Base-by-base conservation (phyloP, 2,113 vertebrate species). In the Otus sunia region DNA sequence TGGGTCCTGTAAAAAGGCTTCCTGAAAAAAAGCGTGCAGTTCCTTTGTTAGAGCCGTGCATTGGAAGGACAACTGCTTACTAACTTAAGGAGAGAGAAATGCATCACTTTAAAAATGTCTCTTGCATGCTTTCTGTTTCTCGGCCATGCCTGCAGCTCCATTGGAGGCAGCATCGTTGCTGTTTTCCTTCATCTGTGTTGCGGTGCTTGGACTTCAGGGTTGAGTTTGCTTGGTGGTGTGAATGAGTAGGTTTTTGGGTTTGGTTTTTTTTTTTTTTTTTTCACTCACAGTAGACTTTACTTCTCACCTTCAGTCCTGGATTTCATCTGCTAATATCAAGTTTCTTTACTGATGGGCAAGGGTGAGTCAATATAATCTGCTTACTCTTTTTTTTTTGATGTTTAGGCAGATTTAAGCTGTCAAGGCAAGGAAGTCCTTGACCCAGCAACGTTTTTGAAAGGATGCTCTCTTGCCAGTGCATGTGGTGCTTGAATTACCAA, bases 81-180 rank as follows among this genome's bases (percentile, higher is more conserved):
- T 36, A 49, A 75, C 12, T 32, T 36, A 32, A 62, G 47, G 39
- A 39, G 39, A 71, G 34, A 62, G 26, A 45, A 68, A 66, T 26
- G 20, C 16, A n/a, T 56, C 2, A 0, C 53, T 62, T 89, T 13
- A 53, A 50, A 74, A 80, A 16, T 2, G 3, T 64, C 17, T 62
- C 43, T 43, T 58, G 32, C 36, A 45, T 25, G 22, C 22, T 41
- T 37, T 50, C 62, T 49, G 12, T 79, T 67, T 47, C n/a, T 47
- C 2, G 2, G 17, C 22, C 12, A 4, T 68, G 45, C 45, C 36
- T 0, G 0, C 55, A 20, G 45, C 64, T 66, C 59, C 2, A 21
- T 36, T 78, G 39, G 26, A 60, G 21, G 30, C 27, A 47, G 20
- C 0, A 4, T n/a, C 4, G 0, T 26, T 22, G 34, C 23, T 80